Conservation (phyloP, 1,140 invertebrate species). For the Rhopalosiphum maidis region DNA sequence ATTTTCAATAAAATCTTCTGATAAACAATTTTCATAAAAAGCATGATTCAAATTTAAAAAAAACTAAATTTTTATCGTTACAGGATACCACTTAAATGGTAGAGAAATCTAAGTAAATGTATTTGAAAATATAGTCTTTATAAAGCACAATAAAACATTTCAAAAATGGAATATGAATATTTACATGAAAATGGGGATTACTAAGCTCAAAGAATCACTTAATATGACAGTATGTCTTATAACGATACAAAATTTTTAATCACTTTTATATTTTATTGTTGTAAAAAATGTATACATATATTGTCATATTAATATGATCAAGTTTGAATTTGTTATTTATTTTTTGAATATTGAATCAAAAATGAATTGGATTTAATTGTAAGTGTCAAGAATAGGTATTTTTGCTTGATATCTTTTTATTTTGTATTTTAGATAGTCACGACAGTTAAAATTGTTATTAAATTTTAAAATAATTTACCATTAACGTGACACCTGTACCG, state of each 20-base stretch:
- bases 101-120: too few species aligned
- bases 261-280: not conserved
- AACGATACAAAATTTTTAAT: not conserved
- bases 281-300: not conserved
- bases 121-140: too few species aligned
- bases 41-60: too few species aligned
- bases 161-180: too few species aligned
- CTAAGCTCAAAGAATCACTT: not conserved
- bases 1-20: not conserved
- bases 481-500: slow-evolving; percentile 90
- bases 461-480: slow-evolving; percentile 71
- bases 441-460: not conserved
- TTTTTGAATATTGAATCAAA: not conserved
- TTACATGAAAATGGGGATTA: not conserved
- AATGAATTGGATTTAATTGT: not conserved
- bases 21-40: not conserved
- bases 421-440: not conserved
- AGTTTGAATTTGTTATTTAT: not conserved
- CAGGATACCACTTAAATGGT: too few species aligned
- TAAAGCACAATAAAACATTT: too few species aligned
- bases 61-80: too few species aligned
- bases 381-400: not conserved
- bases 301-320: not conserved
- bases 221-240: not conserved
- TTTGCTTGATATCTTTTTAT: not conserved